These are phyloP conservation scores for Dasysyrphus tricinctus DNA, from an alignment of 2,888 invertebrate genomes.

Conservation along the genomic window DNA sequence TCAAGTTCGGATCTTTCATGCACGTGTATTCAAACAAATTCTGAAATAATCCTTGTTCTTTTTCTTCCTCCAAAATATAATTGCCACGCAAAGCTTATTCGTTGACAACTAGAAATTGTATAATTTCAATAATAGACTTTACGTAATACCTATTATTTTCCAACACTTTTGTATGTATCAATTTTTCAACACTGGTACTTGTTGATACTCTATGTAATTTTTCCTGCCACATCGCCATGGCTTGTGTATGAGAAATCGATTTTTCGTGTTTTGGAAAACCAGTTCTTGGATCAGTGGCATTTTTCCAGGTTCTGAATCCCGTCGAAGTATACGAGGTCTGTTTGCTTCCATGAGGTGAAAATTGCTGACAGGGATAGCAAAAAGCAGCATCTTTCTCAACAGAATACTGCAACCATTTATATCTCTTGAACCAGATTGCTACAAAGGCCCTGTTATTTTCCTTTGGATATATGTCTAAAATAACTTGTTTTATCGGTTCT, in stretches of 20 bases:
- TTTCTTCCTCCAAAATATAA: neutral
- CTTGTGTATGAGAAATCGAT: too few species aligned
- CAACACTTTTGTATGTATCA: neutral
- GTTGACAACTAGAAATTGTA: too few species aligned
- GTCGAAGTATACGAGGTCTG: slow-evolving; percentile 1
- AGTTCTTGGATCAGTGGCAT: neutral
- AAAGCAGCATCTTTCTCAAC: too few species aligned
- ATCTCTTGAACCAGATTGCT: too few species aligned
- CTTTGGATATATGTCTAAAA: too few species aligned
- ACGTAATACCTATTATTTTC: neutral
- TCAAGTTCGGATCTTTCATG: too few species aligned
- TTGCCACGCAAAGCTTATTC: neutral
- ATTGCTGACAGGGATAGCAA: neutral
- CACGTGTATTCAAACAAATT: too few species aligned
- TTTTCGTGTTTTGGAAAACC: slow-evolving; percentile 5
- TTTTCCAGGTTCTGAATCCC: neutral
- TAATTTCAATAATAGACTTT: neutral
- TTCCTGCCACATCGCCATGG: too few species aligned
- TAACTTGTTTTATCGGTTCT: too few species aligned
- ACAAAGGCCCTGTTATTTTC: too few species aligned
- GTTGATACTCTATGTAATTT: neutral
- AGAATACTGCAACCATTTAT: too few species aligned
- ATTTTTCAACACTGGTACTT: neutral
- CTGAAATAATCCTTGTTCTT: neutral
- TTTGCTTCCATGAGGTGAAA: slow-evolving; percentile 1